These are phyloP conservation scores for Psittacus erithacus DNA, from an alignment of 2,113 vertebrate species.

Conservation along the genomic window DNA sequence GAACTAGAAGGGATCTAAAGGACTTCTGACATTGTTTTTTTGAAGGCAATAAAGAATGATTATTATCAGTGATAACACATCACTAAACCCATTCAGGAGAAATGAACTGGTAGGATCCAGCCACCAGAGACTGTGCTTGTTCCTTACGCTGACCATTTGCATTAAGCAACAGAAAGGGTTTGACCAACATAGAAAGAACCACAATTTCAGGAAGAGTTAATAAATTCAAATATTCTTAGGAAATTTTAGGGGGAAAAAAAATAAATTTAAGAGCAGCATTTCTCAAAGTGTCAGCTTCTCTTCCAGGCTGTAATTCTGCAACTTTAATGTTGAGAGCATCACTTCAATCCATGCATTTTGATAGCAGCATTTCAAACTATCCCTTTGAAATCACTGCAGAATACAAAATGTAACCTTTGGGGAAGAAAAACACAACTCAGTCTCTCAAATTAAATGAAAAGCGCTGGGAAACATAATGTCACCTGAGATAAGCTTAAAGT, in stretches of 20 bases:
- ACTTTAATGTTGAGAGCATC: background rate
- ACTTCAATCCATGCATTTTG: background rate
- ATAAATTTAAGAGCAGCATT: background rate
- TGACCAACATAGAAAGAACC: background rate
- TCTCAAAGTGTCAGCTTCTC: background rate
- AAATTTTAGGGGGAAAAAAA: background rate
- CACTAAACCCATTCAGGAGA: background rate
- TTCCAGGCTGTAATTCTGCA: background rate
- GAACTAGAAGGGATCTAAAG: background rate
- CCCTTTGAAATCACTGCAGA: background rate
- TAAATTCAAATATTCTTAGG: background rate
- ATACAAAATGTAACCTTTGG: background rate
- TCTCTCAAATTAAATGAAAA: conserved; percentile 7
- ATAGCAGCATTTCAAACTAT: background rate
- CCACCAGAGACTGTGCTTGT: background rate
- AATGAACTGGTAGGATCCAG: background rate
- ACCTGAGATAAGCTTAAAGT: background rate
- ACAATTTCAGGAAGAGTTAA: background rate
- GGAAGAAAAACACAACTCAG: background rate
- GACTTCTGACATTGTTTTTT: background rate
- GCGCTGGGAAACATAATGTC: background rate
- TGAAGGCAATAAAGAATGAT: background rate
- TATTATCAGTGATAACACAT: background rate
- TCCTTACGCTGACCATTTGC: background rate
- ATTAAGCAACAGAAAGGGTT: background rate